Base-by-base conservation (phyloP, 2,888 invertebrate genomes). In the Loripinus fragilis region DNA sequence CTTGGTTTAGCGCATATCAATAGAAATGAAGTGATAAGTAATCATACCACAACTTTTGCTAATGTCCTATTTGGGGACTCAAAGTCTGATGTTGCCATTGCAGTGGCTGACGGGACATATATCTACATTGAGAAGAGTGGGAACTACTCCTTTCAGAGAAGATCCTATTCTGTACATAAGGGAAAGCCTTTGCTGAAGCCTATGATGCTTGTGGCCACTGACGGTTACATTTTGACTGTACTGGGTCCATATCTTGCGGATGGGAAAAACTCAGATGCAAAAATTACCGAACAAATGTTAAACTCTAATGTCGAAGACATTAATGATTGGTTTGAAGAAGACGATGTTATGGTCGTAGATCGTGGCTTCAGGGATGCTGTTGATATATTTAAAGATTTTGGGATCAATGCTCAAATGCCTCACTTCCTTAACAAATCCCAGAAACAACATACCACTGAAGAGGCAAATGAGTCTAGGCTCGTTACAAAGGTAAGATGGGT, bases 41-140 rank as follows among this genome's bases (percentile, higher is more conserved):
- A 80, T 15, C 81, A 85, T 52, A 85, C 81, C 2, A 17, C 76
- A 15, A 72, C 68, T n/a, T 50, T 85, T 20, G 80, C 83, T 15
- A 64, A 78, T 52, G 41, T 72, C 17, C 45, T 83, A 30, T 71
- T 85, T 33, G 69, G 64, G 25, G 66, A 23, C 28, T 48, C 38
- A 42, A 48, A 80, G 0, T 52, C 52, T 52, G 7, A 71, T 12
- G 67, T 45, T 45, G 60, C 71, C 23, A 83, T 79, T 28, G 35
- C 82, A n/a, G 82, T 79, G 3, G 28, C 81, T 20, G 83, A 83
- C 66, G 81, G 81, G 3, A 85, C 81, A 28, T 83, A 80, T 33
- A 83, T 80, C 15, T 85, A 76, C 45, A 80, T 80, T 23, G 23
- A 82, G 5, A 82, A 85, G 28, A 72, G 69, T 23, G 68, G 71